A percentile compares a stretch with the other conserved stretches of the same genome.
phyloP scores from a whole-genome alignment of 2,888 invertebrate genomes.

The Anthophora plumipes region DNA sequence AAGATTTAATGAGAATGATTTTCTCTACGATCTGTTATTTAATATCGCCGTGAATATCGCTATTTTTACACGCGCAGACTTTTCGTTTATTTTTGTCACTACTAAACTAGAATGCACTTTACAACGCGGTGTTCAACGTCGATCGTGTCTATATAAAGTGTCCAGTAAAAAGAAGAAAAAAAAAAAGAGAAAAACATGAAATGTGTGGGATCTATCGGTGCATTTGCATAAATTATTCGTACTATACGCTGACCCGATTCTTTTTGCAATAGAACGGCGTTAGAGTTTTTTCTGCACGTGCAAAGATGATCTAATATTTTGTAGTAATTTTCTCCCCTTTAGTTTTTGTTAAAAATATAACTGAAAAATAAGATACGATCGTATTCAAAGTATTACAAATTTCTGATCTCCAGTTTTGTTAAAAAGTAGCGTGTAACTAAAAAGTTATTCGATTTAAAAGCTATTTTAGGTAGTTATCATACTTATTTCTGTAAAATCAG shows the following conservation, averaged over 20 bases:
- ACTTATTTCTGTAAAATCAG: too few species aligned
- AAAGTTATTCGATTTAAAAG: too few species aligned
- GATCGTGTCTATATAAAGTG: constrained; percentile 54
- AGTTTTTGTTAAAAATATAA: too few species aligned
- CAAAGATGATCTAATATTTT: background rate
- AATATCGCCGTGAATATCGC: constrained; percentile 39
- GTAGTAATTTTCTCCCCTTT: background rate
- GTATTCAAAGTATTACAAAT: background rate
- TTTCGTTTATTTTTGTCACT: constrained; percentile 45
- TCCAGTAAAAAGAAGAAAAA: constrained; percentile 1
- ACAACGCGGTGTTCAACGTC: constrained; percentile 22
- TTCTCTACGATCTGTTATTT: constrained; percentile 11
- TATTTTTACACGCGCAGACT: constrained; percentile 31
- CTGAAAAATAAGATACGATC: too few species aligned
- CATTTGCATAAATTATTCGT: constrained; percentile 54
- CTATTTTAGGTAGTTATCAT: too few species aligned
- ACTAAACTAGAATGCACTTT: constrained; percentile 47
- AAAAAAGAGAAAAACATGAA: constrained; percentile 34
- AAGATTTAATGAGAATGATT: background rate
- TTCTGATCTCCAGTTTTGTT: too few species aligned
- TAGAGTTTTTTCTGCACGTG: constrained; percentile 1
- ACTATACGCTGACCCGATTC: constrained; percentile 22
- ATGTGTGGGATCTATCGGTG: constrained; percentile 34
- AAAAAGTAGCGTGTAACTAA: too few species aligned
- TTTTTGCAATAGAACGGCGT: background rate